These are phyloP conservation scores for Lepus europaeus DNA, from an alignment of 2,113 vertebrate genomes.

Conservation along the genomic window DNA sequence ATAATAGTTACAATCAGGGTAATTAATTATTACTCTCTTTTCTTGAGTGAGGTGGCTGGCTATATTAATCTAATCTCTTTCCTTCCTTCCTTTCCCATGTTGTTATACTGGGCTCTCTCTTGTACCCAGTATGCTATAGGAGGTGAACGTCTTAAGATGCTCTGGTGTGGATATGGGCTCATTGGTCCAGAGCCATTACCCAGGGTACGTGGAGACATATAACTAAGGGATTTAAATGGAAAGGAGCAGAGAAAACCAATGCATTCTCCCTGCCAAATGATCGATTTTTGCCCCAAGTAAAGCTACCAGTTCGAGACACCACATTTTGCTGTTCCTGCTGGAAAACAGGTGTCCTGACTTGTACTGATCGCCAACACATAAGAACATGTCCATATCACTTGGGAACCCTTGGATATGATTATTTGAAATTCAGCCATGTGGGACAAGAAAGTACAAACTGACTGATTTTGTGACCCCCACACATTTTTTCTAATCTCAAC, in stretches of 20 bases:
- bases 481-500: conserved; percentile 1
- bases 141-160: not conserved
- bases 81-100: not conserved
- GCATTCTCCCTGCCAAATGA: not conserved
- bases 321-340: not conserved
- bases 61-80: not conserved
- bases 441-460: not conserved
- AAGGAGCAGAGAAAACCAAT: not conserved
- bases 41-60: not conserved
- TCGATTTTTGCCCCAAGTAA: not conserved
- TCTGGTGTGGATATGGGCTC: not conserved
- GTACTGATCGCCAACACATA: not conserved
- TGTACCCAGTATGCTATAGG: not conserved
- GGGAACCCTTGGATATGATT: not conserved
- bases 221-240: not conserved
- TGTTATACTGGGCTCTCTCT: not conserved
- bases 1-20: not conserved
- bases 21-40: not conserved
- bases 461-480: not conserved
- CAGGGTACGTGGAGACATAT: not conserved
- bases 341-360: not conserved
- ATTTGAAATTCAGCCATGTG: not conserved
- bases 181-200: too few relatives aligned
- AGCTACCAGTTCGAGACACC: not conserved
- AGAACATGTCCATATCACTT: not conserved